Evolutionary conservation across 2,888 invertebrate genomes (phyloP).

Genomic region (Mythimna loreyi): DNA sequence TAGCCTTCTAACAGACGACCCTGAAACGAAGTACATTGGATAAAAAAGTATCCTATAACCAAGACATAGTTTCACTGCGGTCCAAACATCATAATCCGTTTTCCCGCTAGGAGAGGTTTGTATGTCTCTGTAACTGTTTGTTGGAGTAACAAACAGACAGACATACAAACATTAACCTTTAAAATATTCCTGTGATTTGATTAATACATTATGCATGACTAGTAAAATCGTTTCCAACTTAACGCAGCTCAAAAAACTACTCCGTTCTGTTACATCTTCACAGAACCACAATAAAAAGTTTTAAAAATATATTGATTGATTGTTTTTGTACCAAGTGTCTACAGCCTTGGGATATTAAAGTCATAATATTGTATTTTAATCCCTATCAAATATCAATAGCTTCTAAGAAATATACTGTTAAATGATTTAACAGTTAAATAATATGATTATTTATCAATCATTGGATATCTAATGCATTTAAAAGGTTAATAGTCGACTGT

Average conservation of each 20-base stretch:
- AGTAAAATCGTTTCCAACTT: background rate
- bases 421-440: conserved; percentile 38
- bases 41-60: no score
- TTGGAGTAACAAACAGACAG: no score
- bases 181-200: background rate
- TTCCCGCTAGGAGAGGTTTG: no score
- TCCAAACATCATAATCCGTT: no score
- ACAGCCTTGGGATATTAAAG: conserved; percentile 36
- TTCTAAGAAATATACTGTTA: conserved; percentile 25
- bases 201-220: background rate
- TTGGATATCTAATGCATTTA: conserved; percentile 7
- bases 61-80: no score
- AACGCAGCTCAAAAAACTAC: conserved; percentile 1
- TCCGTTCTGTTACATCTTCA: background rate
- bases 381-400: conserved; percentile 22
- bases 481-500: conserved; percentile 29
- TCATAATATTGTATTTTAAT: conserved; percentile 46
- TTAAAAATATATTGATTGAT: conserved; percentile 48
- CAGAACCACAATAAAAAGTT: conserved; percentile 21
- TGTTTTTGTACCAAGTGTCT: conserved; percentile 2
- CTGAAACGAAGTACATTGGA: no score
- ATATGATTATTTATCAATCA: conserved; percentile 35
- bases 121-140: no score
- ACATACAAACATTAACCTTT: no score
- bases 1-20: no score